These are phyloP conservation scores for Stenichneumon culpator DNA, from an alignment of 2,888 invertebrate species.

Conservation along the genomic window DNA sequence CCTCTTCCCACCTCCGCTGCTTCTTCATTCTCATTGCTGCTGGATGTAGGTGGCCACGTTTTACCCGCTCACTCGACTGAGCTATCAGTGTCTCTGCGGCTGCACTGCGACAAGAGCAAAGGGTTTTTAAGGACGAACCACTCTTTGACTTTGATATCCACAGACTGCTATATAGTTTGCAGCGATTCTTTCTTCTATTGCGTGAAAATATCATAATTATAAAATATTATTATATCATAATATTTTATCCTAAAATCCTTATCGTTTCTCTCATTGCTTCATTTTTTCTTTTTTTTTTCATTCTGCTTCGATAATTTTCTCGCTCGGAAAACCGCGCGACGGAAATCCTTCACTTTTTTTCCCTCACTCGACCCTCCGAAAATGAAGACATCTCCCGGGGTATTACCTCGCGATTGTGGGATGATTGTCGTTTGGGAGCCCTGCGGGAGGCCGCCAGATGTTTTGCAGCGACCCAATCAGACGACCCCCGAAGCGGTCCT, in stretches of 20 bases:
- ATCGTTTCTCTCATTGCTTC: constrained; percentile 11
- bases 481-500: constrained; percentile 82
- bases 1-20: constrained; percentile 28
- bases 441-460: constrained; percentile 85
- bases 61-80: constrained; percentile 74
- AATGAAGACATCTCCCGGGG: constrained; percentile 84
- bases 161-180: background rate
- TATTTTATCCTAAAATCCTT: background rate
- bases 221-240: constrained; percentile 15
- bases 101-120: constrained; percentile 58
- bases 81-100: constrained; percentile 80
- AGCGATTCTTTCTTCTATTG: constrained; percentile 6
- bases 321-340: constrained; percentile 19
- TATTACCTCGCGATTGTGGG: constrained; percentile 84
- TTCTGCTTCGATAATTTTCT: background rate
- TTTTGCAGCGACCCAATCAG: constrained; percentile 85
- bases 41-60: constrained; percentile 78
- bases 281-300: background rate
- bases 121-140: constrained; percentile 37
- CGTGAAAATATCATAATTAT: constrained; percentile 25
- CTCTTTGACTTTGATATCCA: constrained; percentile 37
- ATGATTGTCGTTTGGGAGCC: constrained; percentile 84
- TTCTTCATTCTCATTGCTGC: constrained; percentile 54
- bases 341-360: constrained; percentile 72
- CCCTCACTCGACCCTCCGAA: constrained; percentile 58